Evolutionary conservation across 35 echinoderm and acorn worm species (phyloP).

Genomic region (Apostichopus japonicus): DNA sequence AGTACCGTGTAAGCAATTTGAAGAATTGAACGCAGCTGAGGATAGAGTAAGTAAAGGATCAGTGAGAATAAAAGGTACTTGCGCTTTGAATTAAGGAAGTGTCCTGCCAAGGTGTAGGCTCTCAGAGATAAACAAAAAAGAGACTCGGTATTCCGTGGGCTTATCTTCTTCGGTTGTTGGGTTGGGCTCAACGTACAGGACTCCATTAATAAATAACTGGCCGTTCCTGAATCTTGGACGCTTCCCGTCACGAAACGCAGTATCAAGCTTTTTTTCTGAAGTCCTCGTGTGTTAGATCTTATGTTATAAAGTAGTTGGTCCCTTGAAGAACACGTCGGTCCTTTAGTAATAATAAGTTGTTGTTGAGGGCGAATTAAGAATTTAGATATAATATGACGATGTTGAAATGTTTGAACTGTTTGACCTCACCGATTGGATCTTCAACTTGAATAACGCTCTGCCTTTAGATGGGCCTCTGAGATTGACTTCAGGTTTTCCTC

Average conservation of each 20-base stretch:
- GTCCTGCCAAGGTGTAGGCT: too few relatives aligned
- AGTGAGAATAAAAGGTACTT: too few relatives aligned
- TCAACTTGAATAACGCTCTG: background rate
- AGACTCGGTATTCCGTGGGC: too few relatives aligned
- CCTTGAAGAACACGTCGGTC: background rate
- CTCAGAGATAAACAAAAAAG: too few relatives aligned
- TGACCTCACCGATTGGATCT: background rate
- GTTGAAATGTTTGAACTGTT: background rate
- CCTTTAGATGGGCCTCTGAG: background rate
- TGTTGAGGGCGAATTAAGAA: background rate
- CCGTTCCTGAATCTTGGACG: constrained; percentile 2
- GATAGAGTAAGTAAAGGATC: too few relatives aligned
- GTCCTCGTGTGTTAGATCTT: background rate
- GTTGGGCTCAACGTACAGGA: background rate
- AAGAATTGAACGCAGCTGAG: too few relatives aligned
- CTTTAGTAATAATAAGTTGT: background rate
- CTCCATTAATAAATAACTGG: background rate
- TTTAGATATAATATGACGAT: background rate
- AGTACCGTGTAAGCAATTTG: too few relatives aligned
- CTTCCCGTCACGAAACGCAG: background rate
- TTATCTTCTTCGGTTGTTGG: too few relatives aligned
- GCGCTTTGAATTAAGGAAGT: too few relatives aligned
- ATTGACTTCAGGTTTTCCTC: background rate
- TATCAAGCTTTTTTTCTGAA: background rate
- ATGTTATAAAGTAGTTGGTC: background rate